Conservation (phyloP, 2,888 invertebrate genomes). For the Reticulitermes lucifugus region DNA sequence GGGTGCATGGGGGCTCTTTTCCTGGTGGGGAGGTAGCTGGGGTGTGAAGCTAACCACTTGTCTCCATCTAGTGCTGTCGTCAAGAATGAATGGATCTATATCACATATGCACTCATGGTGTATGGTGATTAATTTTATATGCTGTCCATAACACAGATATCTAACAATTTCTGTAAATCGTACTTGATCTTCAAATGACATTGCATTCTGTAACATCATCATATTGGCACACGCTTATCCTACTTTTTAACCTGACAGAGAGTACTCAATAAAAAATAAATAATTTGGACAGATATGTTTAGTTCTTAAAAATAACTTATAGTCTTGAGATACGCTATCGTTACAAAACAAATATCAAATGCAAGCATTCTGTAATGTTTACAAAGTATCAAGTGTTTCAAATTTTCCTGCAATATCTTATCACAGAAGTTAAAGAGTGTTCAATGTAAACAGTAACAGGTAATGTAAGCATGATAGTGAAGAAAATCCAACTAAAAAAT, state of each 20-base stretch:
- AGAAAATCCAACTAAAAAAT: neutral
- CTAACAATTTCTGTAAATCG: neutral
- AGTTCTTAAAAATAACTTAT: neutral
- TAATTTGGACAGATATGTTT: slow-evolving; percentile 11
- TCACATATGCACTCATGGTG: too few species aligned
- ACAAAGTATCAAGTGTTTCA: slow-evolving; percentile 35
- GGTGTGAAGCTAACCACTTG: too few species aligned
- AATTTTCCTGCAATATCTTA: slow-evolving; percentile 30
- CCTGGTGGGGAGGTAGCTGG: too few species aligned
- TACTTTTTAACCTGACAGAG: neutral
- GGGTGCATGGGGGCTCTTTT: too few species aligned
- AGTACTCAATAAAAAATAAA: slow-evolving; percentile 13
- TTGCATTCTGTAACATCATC: neutral
- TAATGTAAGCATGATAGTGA: neutral
- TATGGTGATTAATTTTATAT: too few species aligned
- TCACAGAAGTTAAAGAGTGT: neutral
- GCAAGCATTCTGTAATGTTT: slow-evolving; percentile 31
- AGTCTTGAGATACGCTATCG: slow-evolving; percentile 18
- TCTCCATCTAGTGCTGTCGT: too few species aligned
- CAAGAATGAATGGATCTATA: too few species aligned
- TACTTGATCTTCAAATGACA: slow-evolving; percentile 18
- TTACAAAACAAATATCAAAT: slow-evolving; percentile 24
- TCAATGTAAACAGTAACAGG: slow-evolving; percentile 11
- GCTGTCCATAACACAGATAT: neutral
- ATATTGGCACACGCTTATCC: slow-evolving; percentile 3